phyloP scores from a whole-genome alignment of 2,888 invertebrate genomes.

The Miltochrista miniata region DNA sequence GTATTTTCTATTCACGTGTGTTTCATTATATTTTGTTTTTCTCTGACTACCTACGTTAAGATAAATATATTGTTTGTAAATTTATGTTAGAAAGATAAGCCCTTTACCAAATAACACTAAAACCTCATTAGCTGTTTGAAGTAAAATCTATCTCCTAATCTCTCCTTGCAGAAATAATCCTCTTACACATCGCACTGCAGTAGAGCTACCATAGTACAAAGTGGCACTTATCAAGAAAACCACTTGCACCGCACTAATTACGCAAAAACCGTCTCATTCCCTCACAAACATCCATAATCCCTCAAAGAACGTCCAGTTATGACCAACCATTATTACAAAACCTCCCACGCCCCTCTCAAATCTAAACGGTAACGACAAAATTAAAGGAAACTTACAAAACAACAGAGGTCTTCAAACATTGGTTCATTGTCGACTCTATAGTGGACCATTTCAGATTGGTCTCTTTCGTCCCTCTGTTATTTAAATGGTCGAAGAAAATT shows the following conservation, averaged over 20 bases:
- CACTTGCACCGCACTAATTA: slow-evolving; percentile 72
- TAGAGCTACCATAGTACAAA: slow-evolving; percentile 20
- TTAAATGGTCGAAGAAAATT: slow-evolving; percentile 16
- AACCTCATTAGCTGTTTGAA: slow-evolving; percentile 10
- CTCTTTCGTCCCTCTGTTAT: slow-evolving; percentile 6
- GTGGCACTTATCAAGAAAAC: slow-evolving; percentile 55
- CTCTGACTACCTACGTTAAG: no score
- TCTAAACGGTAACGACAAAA: slow-evolving; percentile 24
- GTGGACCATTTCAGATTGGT: slow-evolving; percentile 5
- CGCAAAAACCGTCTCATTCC: slow-evolving; percentile 74
- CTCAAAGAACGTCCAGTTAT: slow-evolving; percentile 79
- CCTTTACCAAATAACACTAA: background rate
- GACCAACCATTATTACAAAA: slow-evolving; percentile 38
- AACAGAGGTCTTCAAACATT: slow-evolving; percentile 6
- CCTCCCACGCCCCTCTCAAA: slow-evolving; percentile 27
- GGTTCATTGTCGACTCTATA: background rate
- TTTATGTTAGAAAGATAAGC: no score
- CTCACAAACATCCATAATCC: slow-evolving; percentile 71
- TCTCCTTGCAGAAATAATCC: slow-evolving; percentile 16
- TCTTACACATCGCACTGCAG: slow-evolving; percentile 22
- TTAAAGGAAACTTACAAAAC: slow-evolving; percentile 18
- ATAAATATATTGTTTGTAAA: no score
- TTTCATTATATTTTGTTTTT: no score
- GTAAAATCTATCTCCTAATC: background rate
- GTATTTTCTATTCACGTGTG: no score